Percentiles rank a stretch among this genome's conserved stretches.
Evolutionary conservation across 1,140 invertebrate species (phyloP).

Genomic region (Heliothis virescens): DNA sequence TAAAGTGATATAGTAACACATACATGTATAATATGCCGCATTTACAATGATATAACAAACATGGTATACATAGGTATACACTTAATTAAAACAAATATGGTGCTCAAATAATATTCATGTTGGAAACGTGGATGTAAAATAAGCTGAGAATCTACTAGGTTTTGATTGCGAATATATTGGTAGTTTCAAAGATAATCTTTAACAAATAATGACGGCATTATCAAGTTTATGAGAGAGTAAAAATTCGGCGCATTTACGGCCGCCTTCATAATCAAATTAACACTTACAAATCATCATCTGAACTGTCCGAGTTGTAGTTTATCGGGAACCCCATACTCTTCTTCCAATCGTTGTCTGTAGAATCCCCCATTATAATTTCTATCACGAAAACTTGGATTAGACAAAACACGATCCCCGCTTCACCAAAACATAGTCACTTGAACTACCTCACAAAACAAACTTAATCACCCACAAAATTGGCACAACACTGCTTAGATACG

Average conservation of each 20-base stretch:
- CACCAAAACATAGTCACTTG: constrained; percentile 30
- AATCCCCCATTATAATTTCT: constrained; percentile 62
- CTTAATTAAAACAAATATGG: neutral
- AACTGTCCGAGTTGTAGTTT: constrained; percentile 75
- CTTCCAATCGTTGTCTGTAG: constrained; percentile 74
- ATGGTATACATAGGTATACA: constrained; percentile 7
- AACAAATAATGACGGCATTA: neutral
- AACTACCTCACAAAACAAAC: constrained; percentile 36
- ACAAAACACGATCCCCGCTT: constrained; percentile 5
- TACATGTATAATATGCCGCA: neutral
- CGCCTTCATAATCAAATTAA: constrained; percentile 31
- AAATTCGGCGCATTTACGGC: constrained; percentile 8
- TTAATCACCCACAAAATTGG: constrained; percentile 58
- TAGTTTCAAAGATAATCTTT: neutral
- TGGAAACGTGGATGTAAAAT: neutral
- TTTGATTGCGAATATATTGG: neutral
- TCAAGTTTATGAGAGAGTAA: neutral
- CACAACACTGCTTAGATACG: constrained; percentile 50
- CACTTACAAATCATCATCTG: constrained; percentile 79
- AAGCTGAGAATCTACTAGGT: neutral
- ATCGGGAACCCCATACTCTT: constrained; percentile 74
- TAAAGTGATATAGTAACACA: neutral
- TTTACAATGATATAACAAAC: constrained; percentile 4
- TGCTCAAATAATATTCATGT: neutral
- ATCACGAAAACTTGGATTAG: constrained; percentile 16